A percentile compares a stretch with the other conserved stretches of the same genome.
Evolutionary conservation across 2,888 invertebrate genomes (phyloP).

Genomic region (Melanargia galathea): DNA sequence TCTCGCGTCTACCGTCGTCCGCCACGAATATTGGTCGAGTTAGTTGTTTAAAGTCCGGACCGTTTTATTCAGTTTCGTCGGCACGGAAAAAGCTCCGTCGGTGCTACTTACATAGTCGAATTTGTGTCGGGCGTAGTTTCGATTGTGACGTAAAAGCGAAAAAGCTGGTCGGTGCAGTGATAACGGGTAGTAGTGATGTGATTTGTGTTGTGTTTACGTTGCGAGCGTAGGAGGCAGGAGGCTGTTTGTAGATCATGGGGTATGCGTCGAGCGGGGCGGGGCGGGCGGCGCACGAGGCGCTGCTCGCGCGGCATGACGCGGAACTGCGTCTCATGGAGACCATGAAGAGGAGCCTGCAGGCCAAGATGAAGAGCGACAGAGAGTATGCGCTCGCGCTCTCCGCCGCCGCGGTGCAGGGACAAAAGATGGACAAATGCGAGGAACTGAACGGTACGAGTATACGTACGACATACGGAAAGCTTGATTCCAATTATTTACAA

Average conservation of each 20-base stretch:
- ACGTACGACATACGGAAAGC: conserved; percentile 15
- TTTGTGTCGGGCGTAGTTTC: conserved; percentile 39
- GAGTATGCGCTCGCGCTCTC: conserved; percentile 94
- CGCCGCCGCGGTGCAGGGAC: conserved; percentile 90
- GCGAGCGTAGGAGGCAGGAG: conserved; percentile 50
- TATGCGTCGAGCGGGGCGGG: conserved; percentile 94
- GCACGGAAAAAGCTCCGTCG: conserved; percentile 42
- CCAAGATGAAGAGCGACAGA: conserved; percentile 94
- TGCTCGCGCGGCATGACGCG: conserved; percentile 94
- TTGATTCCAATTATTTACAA: neutral
- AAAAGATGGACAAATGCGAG: conserved; percentile 90
- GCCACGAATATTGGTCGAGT: conserved; percentile 45
- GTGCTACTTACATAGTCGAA: conserved; percentile 30
- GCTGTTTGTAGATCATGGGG: conserved; percentile 83
- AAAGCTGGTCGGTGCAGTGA: conserved; percentile 61
- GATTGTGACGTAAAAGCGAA: conserved; percentile 59
- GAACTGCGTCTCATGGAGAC: conserved; percentile 95
- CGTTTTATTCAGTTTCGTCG: conserved; percentile 51
- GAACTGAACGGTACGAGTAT: conserved; percentile 83
- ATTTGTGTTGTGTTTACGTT: conserved; percentile 75
- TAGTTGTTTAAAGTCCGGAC: conserved; percentile 55
- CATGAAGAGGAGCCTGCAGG: conserved; percentile 92
- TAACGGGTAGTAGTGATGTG: conserved; percentile 72
- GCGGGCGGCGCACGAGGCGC: conserved; percentile 94
- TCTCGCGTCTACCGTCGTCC: conserved; percentile 43